A percentile compares a stretch with the other conserved stretches of the same genome.
phyloP scores from a whole-genome alignment of 2,113 vertebrate genomes.

The Atherinomorus stipes region DNA sequence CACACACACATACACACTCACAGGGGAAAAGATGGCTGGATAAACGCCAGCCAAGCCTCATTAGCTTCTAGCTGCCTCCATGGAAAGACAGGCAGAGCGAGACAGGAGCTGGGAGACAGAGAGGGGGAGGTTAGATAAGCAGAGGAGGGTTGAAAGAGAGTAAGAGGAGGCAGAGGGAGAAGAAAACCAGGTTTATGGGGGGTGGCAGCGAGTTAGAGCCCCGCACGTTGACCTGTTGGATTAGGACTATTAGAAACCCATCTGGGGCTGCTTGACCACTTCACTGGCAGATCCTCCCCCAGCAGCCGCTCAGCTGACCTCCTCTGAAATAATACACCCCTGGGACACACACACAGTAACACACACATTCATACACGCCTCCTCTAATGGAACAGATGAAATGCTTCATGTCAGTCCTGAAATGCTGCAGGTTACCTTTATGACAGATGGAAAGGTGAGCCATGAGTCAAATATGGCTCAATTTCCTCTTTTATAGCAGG shows the following conservation, averaged over 20 bases:
- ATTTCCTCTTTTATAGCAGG: conserved; percentile 29
- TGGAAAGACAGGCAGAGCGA: conserved; percentile 73
- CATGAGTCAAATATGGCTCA: conserved; percentile 38
- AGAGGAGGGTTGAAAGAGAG: conserved; percentile 70
- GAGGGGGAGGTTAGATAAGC: conserved; percentile 72
- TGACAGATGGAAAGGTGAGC: conserved; percentile 64
- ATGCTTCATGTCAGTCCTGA: conserved; percentile 55
- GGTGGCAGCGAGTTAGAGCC: conserved; percentile 40
- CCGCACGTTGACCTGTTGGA: conserved; percentile 77
- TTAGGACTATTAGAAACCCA: conserved; percentile 82
- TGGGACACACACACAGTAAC: conserved; percentile 47
- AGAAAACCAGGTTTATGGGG: conserved; percentile 58
- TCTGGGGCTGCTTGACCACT: conserved; percentile 81
- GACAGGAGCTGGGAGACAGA: conserved; percentile 51
- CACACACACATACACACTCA: conserved; percentile 36
- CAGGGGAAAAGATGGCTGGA: conserved; percentile 70
- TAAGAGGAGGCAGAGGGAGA: conserved; percentile 63
- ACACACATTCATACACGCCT: conserved; percentile 23
- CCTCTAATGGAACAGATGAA: conserved; percentile 49
- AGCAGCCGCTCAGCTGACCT: conserved; percentile 73
- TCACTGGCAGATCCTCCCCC: conserved; percentile 72
- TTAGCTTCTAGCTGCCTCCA: conserved; percentile 78
- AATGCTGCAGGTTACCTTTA: conserved; percentile 47
- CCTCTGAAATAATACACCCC: conserved; percentile 58
- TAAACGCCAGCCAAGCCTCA: conserved; percentile 81